Conservation (phyloP, 53 echinoderm and acorn worm genomes). For the Zoroaster sp. region DNA sequence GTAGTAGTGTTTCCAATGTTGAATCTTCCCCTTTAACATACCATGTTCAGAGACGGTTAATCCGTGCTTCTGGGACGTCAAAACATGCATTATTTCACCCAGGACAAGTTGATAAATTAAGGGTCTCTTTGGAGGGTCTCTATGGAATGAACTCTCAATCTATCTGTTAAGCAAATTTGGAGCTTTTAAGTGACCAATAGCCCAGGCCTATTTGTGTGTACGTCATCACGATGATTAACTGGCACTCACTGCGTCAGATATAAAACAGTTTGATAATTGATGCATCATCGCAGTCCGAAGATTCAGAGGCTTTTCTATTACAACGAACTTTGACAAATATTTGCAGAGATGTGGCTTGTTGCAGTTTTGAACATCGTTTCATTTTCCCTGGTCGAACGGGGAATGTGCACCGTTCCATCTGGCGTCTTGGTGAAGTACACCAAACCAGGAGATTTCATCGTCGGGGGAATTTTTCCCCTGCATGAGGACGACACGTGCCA, state of each 20-base stretch:
- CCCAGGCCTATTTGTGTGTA: background rate
- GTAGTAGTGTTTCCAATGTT: too few relatives aligned
- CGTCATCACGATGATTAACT: background rate
- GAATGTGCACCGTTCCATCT: background rate
- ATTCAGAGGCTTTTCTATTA: background rate
- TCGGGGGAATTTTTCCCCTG: conserved; percentile 30
- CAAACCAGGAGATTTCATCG: conserved; percentile 6
- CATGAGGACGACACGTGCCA: conserved; percentile 1
- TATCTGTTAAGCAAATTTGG: background rate
- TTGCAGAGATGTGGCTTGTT: background rate
- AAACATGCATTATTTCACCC: too few relatives aligned
- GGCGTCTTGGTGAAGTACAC: conserved; percentile 20
- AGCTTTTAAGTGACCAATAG: background rate
- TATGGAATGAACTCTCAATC: too few relatives aligned
- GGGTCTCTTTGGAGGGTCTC: too few relatives aligned
- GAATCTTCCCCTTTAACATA: too few relatives aligned
- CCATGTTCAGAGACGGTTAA: too few relatives aligned
- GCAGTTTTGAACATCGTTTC: background rate
- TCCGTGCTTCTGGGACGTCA: too few relatives aligned
- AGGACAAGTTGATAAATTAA: too few relatives aligned
- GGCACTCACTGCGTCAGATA: background rate
- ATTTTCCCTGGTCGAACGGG: background rate
- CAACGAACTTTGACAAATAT: background rate
- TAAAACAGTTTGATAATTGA: background rate
- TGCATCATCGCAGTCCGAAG: background rate